Base-by-base conservation (phyloP, 1,140 invertebrate species). In the Lethrus apterus region DNA sequence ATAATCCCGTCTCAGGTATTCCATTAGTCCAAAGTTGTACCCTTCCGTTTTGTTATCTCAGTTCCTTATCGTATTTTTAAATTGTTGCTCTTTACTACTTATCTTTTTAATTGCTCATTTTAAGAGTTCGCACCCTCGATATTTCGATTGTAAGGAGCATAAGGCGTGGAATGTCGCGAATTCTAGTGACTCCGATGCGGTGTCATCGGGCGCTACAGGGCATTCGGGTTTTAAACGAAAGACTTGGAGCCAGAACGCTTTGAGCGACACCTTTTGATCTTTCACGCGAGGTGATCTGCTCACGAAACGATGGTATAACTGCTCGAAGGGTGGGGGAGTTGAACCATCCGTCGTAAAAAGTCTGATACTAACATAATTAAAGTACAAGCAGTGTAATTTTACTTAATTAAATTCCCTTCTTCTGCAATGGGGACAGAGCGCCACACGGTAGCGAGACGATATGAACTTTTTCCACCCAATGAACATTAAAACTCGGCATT, bases 381-480 rank as follows among this genome's bases (percentile, higher is more conserved):
- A 70, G 61, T 64, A 70, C 69, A 70, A 70, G 69, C 69, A 66
- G 62, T 63, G 69, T 70, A 70, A 70, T 70, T 70, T 70, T 63
- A 70, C 69, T 70, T 70, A 70, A 70, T 70, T 70, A 70, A 70
- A 70, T 70, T 70, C 67, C 65, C 67, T 70, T 68, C 65, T 69
- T 67, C n/a, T 63, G 52, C 56, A 47, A 44, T 40, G 51, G 56
- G 41, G 48, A 52, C 30, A 51, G 51, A 57, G 54, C 50, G 51
- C 45, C 44, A 50, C 50, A 55, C 52, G 52, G 54, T 51, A 32
- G 46, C 31, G 49, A 45, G 47, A 58, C 57, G 66, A 66, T 63
- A 64, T 62, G 62, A 68, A 69, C 64, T 68, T 69, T 70, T 68
- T 69, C 64, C 64, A 58, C 56, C 61, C 65, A 56, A 63, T 65